Evolutionary conservation across 2,888 invertebrate genomes (phyloP).

Genomic region (Tenthredo distinguenda): DNA sequence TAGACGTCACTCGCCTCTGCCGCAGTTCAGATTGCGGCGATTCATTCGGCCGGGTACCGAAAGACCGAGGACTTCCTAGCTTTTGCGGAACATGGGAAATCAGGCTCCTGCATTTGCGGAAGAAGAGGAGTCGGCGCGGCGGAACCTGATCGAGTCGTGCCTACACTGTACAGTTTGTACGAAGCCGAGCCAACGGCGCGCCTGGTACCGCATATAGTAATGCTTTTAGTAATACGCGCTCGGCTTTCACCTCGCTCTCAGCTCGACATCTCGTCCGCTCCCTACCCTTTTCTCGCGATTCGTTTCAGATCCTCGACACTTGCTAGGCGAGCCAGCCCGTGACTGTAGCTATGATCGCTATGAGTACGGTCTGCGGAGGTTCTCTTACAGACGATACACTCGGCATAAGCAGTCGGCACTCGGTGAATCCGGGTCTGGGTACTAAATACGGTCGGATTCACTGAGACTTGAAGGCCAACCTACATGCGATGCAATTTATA

Average conservation of each 20-base stretch:
- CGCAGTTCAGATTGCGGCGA: background rate
- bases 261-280: background rate
- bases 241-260: slow-evolving; percentile 37
- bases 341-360: background rate
- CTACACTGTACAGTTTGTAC: background rate
- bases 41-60: background rate
- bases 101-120: background rate
- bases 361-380: background rate
- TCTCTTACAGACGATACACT: background rate
- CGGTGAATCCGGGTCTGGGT: slow-evolving; percentile 12
- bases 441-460: background rate
- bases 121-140: background rate
- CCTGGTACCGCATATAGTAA: slow-evolving; percentile 49
- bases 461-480: background rate
- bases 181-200: slow-evolving; percentile 35
- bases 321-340: background rate
- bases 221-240: background rate
- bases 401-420: background rate
- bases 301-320: slow-evolving; percentile 32
- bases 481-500: no score
- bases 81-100: background rate
- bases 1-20: no score
- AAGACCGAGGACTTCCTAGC: background rate
- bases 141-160: slow-evolving; percentile 2
- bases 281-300: background rate